Conservation (phyloP, 2,888 invertebrate species). For the Monochamus alternatus region DNA sequence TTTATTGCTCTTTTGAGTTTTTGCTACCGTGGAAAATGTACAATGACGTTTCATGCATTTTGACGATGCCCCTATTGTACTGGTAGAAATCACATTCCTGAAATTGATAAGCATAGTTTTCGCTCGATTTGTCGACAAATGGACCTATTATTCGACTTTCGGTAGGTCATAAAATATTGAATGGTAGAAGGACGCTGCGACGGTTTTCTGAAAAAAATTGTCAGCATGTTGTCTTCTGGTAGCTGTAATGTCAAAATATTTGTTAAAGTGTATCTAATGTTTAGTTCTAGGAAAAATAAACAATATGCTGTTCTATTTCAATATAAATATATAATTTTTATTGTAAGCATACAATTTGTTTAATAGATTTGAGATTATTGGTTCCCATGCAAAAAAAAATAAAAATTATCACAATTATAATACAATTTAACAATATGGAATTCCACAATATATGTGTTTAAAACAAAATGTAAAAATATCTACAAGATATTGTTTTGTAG, state of each 20-base stretch:
- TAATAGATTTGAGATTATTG: no score
- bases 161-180: constrained; percentile 4
- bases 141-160: constrained; percentile 6
- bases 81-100: constrained; percentile 9
- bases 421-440: no score
- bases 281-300: background rate
- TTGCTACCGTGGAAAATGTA: constrained; percentile 19
- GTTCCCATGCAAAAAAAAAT: no score
- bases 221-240: background rate
- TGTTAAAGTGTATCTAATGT: background rate
- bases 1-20: constrained; percentile 33
- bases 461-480: no score
- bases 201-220: background rate
- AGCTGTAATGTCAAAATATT: constrained; percentile 20
- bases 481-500: no score
- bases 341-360: no score
- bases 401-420: no score
- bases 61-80: background rate
- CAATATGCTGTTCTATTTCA: no score
- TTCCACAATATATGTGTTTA: no score
- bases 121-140: background rate
- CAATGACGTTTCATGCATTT: background rate
- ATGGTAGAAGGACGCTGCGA: background rate
- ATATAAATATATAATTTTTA: no score
- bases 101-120: background rate